Evolutionary conservation across 1,140 invertebrate genomes (phyloP).

Genomic region (Phortica variegata): DNA sequence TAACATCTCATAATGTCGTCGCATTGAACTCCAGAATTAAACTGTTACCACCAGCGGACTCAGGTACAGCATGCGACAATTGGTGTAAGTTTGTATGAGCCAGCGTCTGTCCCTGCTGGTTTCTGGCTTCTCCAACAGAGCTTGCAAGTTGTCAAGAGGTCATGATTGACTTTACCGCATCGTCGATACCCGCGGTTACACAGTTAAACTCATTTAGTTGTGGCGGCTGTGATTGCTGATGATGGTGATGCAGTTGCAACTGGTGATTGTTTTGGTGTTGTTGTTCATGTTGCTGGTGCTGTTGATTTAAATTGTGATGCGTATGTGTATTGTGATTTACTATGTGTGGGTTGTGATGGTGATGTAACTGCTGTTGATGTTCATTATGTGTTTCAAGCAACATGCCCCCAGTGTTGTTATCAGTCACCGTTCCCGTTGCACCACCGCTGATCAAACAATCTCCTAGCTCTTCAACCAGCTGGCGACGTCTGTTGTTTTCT

Average conservation of each 20-base stretch:
- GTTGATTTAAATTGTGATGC: conserved; percentile 36
- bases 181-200: conserved; percentile 43
- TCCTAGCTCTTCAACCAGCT: conserved; percentile 46
- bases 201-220: conserved; percentile 51
- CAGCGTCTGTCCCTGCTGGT: too few relatives aligned
- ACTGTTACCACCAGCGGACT: conserved; percentile 28
- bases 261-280: conserved; percentile 1
- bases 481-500: conserved; percentile 33
- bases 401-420: conserved; percentile 28
- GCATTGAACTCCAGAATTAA: conserved; percentile 52
- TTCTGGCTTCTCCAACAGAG: neutral
- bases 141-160: conserved; percentile 47
- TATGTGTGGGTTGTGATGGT: neutral
- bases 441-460: conserved; percentile 54
- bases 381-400: conserved; percentile 18
- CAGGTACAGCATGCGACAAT: conserved; percentile 5
- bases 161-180: conserved; percentile 55
- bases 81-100: neutral
- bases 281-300: conserved; percentile 15
- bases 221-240: conserved; percentile 20
- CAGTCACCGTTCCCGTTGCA: conserved; percentile 24
- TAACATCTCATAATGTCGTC: conserved; percentile 37
- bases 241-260: conserved; percentile 10
- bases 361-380: conserved; percentile 11
- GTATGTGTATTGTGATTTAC: conserved; percentile 17